Percentiles rank a stretch among this genome's conserved stretches.
These are phyloP conservation scores for Drosophila ficusphila DNA, from an alignment of 1,140 invertebrate genomes.

Conservation along the genomic window DNA sequence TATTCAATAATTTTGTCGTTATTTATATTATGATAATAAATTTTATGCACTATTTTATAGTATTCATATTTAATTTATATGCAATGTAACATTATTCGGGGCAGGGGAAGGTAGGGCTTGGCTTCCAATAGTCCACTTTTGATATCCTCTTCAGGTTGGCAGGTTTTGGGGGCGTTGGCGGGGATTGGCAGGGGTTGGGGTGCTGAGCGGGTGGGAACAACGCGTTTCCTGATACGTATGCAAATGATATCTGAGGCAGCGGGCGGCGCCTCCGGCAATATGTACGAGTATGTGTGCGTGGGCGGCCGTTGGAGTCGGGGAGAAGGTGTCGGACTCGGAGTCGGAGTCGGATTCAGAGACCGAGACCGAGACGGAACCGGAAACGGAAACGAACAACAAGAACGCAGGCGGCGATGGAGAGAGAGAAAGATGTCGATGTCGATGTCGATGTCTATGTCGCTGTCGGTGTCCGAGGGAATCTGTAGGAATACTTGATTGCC, in stretches of 20 bases:
- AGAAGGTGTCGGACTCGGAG: too few relatives aligned
- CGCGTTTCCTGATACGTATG: slow-evolving; percentile 74
- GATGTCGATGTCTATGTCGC: slow-evolving; percentile 41
- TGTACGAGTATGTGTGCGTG: slow-evolving; percentile 22
- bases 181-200: not conserved
- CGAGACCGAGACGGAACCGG: slow-evolving; percentile 39
- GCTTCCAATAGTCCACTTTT: slow-evolving; percentile 37
- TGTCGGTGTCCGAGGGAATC: slow-evolving; percentile 55
- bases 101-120: slow-evolving; percentile 6
- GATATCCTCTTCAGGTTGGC: slow-evolving; percentile 32
- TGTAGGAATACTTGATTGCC: slow-evolving; percentile 80
- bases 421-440: slow-evolving; percentile 37
- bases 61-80: slow-evolving; percentile 79
- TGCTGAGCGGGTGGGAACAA: slow-evolving; percentile 44
- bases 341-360: too few relatives aligned
- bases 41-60: slow-evolving; percentile 81
- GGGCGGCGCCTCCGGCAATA: slow-evolving; percentile 45
- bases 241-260: slow-evolving; percentile 70
- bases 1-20: slow-evolving; percentile 79
- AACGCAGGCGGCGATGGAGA: slow-evolving; percentile 23
- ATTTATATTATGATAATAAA: slow-evolving; percentile 75
- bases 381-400: slow-evolving; percentile 57
- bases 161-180: not conserved
- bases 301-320: slow-evolving; percentile 12
- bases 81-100: slow-evolving; percentile 75